Conservation (phyloP, 1,140 invertebrate species). For the Caenorhabditis tropicalis region DNA sequence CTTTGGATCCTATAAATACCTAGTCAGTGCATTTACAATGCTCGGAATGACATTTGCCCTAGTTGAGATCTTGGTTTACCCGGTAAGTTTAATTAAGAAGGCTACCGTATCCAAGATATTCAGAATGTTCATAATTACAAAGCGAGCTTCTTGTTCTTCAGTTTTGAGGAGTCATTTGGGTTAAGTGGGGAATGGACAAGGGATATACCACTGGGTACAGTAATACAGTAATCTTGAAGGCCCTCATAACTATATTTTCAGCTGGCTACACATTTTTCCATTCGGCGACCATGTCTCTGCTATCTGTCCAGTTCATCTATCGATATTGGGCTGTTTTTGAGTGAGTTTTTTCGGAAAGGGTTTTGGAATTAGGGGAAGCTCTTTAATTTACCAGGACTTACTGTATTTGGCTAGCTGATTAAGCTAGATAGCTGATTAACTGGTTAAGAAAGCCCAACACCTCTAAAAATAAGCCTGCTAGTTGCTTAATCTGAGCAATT, state of each 20-base stretch:
- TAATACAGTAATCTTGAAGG: not conserved
- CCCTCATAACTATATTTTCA: not conserved
- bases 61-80: not conserved
- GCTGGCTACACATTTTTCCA: constrained; percentile 16
- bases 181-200: not conserved
- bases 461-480: no score
- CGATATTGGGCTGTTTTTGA: constrained; percentile 13
- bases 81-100: not conserved
- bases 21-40: not conserved
- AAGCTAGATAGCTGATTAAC: no score
- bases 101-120: not conserved
- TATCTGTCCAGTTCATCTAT: not conserved
- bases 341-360: no score
- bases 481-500: no score
- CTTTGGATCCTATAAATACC: not conserved
- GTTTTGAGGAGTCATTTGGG: not conserved
- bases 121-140: constrained; percentile 7
- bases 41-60: not conserved
- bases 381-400: no score
- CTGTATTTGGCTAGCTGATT: no score
- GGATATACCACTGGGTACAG: not conserved
- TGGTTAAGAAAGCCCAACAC: no score
- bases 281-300: not conserved
- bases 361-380: no score
- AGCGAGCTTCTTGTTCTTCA: not conserved